Evolutionary conservation across 2,113 vertebrate species (phyloP).

Genomic region (Malurus elegans): DNA sequence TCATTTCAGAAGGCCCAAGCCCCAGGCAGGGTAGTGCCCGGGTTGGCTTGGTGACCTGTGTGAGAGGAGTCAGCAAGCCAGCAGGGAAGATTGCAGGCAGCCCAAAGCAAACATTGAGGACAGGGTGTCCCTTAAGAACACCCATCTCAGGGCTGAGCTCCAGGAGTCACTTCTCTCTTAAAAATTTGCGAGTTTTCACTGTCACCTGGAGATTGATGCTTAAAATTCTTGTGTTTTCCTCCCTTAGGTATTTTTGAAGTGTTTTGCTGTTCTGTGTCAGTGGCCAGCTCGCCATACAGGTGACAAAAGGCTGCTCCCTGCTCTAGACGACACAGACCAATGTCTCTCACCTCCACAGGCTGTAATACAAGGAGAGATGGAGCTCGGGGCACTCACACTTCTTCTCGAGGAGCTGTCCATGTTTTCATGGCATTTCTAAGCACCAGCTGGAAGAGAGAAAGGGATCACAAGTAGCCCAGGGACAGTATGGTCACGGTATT

Average conservation of each 20-base stretch:
- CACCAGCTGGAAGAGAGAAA: not conserved
- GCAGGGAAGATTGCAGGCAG: not conserved
- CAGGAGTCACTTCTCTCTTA: not conserved
- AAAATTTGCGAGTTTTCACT: not conserved
- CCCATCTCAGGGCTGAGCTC: not conserved
- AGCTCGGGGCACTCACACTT: not conserved
- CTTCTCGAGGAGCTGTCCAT: not conserved
- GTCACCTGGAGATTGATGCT: not conserved
- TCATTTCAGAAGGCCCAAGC: not conserved
- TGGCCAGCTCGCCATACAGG: not conserved
- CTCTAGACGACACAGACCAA: not conserved
- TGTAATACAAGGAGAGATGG: rapidly evolving
- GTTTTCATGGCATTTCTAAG: not conserved
- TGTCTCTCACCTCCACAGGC: not conserved
- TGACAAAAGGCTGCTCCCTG: not conserved
- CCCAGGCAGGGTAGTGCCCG: not conserved
- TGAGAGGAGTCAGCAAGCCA: not conserved
- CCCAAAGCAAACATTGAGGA: not conserved
- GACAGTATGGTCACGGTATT: not conserved
- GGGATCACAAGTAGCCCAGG: not conserved
- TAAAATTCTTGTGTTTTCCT: not conserved
- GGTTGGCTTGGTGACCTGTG: not conserved
- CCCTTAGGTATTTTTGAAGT: not conserved
- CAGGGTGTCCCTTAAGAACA: not conserved
- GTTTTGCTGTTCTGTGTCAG: not conserved